Percentiles rank a stretch among this genome's conserved stretches.
Conservation (phyloP, 2,113 vertebrate species). For the Romanogobio albipinnatus region DNA sequence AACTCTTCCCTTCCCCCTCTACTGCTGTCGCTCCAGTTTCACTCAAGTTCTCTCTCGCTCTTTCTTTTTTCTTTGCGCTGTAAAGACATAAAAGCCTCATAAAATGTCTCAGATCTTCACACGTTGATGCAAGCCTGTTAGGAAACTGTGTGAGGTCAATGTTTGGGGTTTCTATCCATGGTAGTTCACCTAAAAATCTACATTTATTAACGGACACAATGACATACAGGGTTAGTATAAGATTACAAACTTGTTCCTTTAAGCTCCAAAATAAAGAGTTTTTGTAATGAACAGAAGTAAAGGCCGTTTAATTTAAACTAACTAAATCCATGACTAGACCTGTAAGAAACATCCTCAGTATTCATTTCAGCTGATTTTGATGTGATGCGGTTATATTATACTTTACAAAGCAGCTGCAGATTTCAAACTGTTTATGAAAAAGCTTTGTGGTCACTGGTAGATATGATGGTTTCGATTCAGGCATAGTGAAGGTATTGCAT, state of each 20-base stretch:
- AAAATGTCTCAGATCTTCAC: slow-evolving; percentile 23
- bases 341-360: background rate
- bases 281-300: background rate
- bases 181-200: background rate
- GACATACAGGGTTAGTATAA: background rate
- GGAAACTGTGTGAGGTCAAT: slow-evolving; percentile 18
- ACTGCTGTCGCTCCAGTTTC: background rate
- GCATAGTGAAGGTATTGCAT: background rate
- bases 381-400: background rate
- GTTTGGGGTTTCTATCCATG: background rate
- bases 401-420: background rate
- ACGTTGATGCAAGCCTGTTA: background rate
- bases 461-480: background rate
- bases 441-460: no score
- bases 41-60: slow-evolving; percentile 34
- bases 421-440: background rate
- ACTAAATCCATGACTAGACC: background rate
- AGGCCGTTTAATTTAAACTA: background rate
- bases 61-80: slow-evolving; percentile 43
- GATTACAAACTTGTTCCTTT: background rate
- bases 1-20: slow-evolving; percentile 11
- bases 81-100: slow-evolving; percentile 19
- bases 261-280: background rate
- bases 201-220: no score
- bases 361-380: background rate